Conservation (phyloP, 2,888 invertebrate genomes). For the Protophormia terraenovae region DNA sequence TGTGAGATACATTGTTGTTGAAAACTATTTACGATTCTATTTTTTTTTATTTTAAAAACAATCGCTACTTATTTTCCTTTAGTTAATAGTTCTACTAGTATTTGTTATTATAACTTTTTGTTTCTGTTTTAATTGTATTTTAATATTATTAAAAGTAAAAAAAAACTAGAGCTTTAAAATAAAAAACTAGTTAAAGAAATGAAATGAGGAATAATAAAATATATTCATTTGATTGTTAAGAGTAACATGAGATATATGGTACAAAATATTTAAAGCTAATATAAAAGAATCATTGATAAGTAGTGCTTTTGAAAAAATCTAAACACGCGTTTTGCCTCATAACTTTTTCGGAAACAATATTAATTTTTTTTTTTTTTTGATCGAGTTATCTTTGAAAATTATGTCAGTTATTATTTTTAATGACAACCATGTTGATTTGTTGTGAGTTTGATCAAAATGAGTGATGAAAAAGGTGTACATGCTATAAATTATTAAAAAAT, state of each 20-base stretch:
- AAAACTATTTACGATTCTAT: background rate
- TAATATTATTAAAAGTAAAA: background rate
- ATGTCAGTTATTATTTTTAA: no score
- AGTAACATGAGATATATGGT: background rate
- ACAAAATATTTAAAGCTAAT: background rate
- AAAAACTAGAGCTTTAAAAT: background rate
- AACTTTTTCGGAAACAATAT: no score
- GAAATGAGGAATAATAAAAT: background rate
- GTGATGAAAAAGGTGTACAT: no score
- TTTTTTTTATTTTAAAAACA: background rate
- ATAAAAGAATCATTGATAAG: no score
- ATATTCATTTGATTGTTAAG: background rate
- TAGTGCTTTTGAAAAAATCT: no score
- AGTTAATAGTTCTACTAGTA: background rate
- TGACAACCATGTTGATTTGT: no score
- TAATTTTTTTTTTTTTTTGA: no score
- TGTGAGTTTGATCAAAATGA: no score
- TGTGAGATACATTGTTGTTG: background rate
- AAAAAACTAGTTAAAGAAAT: background rate
- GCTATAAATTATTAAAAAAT: no score
- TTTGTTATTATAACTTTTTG: background rate
- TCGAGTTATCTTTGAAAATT: no score
- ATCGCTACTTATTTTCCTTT: background rate
- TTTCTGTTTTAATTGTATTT: conserved; percentile 6
- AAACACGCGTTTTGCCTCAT: no score